phyloP scores from a whole-genome alignment of 2,888 invertebrate species.

The Orthosia gothica region DNA sequence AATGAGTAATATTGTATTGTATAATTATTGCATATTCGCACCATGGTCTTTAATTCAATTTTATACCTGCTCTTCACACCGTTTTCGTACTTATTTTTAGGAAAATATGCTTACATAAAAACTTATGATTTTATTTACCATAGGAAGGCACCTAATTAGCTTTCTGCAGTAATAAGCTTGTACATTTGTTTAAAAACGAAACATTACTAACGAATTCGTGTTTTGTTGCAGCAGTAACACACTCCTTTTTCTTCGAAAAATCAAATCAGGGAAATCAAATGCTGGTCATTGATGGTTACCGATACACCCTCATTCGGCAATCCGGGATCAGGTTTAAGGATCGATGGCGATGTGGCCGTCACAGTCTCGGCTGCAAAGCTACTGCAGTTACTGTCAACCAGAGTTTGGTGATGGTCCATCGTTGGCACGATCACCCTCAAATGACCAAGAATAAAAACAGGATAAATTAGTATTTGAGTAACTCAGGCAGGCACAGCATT shows the following conservation, averaged over 20 bases:
- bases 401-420: no score
- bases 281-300: constrained; percentile 50
- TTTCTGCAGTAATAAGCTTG: not conserved
- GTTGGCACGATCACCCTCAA: no score
- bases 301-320: constrained; percentile 26
- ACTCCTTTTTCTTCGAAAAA: constrained; percentile 13
- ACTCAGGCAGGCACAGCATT: not conserved
- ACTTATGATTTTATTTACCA: not conserved
- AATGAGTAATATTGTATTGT: no score
- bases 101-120: not conserved
- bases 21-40: no score
- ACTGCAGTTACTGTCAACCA: constrained; percentile 31
- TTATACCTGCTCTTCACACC: no score
- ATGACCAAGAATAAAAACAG: no score
- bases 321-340: not conserved
- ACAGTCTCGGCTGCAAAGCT: constrained; percentile 52
- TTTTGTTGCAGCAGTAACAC: constrained; percentile 39
- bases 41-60: no score
- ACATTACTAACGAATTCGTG: not conserved
- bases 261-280: constrained; percentile 42
- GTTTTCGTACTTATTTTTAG: no score
- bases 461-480: no score
- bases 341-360: constrained; percentile 44
- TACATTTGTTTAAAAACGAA: not conserved
- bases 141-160: not conserved